Evolutionary conservation across 2,113 vertebrate genomes (phyloP).

Genomic region (Brachionichthys hirsutus): DNA sequence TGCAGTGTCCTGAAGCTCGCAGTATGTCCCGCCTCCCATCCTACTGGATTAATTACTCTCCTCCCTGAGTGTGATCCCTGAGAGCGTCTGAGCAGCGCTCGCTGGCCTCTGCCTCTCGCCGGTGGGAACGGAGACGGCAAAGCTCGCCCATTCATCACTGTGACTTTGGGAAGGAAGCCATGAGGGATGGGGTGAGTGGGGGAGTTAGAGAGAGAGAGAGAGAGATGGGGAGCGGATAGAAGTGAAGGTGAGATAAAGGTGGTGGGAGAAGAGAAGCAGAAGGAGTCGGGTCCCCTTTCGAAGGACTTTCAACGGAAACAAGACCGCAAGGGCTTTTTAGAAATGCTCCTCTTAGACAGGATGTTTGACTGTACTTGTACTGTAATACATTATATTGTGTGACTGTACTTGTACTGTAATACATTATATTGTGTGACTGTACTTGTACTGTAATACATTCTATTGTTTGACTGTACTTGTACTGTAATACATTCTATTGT

Average conservation of each 20-base stretch:
- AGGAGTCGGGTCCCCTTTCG: constrained; percentile 61
- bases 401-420: no score
- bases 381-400: no score
- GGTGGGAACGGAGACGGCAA: constrained; percentile 75
- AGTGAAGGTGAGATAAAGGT: constrained; percentile 67
- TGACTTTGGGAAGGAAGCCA: constrained; percentile 69
- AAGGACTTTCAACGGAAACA: no score
- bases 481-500: no score
- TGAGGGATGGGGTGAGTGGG: constrained; percentile 41
- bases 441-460: no score
- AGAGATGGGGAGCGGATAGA: constrained; percentile 22
- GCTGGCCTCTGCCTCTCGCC: constrained; percentile 70
- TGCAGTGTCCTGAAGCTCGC: no score
- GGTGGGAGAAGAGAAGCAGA: constrained; percentile 50
- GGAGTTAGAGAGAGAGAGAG: constrained; percentile 25
- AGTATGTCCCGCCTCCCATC: constrained; percentile 58
- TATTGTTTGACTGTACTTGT: no score
- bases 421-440: no score
- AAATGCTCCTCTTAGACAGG: no score
- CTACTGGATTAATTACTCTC: constrained; percentile 81
- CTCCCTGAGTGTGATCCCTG: constrained; percentile 68
- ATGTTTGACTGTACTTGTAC: no score
- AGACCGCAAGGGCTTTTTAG: no score
- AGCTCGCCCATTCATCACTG: constrained; percentile 76
- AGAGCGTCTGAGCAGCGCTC: constrained; percentile 71